Evolutionary conservation across 2,113 vertebrate genomes (phyloP).

Genomic region (Neolamprologus cancellatus): DNA sequence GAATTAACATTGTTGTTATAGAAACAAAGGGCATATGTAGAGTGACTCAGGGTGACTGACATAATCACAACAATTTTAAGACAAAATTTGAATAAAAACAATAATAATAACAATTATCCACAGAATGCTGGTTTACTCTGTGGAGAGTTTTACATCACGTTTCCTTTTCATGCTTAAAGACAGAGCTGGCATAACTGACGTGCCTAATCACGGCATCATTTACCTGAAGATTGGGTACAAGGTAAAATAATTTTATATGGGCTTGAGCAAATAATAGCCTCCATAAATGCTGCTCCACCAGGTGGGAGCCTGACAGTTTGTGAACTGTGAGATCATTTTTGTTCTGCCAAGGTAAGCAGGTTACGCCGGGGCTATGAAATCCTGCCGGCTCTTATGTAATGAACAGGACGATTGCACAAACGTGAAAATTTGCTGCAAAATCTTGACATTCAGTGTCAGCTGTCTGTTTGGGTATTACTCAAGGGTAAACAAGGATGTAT

Average conservation of each 20-base stretch:
- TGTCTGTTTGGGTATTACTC: constrained; percentile 15
- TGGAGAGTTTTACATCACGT: neutral
- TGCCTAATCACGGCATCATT: neutral
- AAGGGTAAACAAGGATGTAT: neutral
- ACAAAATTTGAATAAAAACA: neutral
- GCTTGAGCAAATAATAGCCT: neutral
- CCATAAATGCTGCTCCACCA: neutral
- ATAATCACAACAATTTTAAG: neutral
- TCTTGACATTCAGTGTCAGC: constrained; percentile 16
- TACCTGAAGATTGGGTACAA: neutral
- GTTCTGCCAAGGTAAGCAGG: neutral
- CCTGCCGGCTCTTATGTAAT: constrained; percentile 5
- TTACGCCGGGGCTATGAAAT: neutral
- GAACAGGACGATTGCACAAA: constrained; percentile 19
- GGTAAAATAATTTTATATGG: neutral
- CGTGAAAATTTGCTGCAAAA: neutral
- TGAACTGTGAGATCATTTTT: neutral
- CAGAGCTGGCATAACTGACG: neutral
- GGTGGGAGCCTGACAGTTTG: neutral
- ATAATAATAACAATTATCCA: neutral
- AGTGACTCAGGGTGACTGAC: neutral
- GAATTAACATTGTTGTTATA: neutral
- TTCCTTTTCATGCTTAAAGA: neutral
- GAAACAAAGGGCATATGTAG: neutral
- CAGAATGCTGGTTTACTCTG: neutral